A percentile compares a stretch with the other conserved stretches of the same genome.
Conservation (phyloP, 2,113 vertebrate species). For the Cichladusa arquata region DNA sequence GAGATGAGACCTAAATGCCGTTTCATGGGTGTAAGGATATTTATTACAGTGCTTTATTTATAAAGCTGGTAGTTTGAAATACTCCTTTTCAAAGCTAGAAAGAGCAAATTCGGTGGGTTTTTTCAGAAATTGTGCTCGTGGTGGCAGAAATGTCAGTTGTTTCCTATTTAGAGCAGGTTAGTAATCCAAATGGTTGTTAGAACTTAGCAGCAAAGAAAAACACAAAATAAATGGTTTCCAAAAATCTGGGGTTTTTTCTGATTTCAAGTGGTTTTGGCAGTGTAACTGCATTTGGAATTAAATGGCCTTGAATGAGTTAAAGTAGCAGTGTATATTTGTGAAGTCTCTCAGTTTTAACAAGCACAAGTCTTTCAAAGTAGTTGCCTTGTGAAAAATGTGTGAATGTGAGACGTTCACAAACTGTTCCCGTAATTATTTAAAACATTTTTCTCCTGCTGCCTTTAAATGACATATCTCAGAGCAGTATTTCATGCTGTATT, state of each 20-base stretch:
- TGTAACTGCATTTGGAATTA: not conserved
- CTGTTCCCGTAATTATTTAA: not conserved
- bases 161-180: not conserved
- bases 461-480: not conserved
- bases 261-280: not conserved
- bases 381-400: not conserved
- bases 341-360: not conserved
- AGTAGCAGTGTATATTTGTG: not conserved
- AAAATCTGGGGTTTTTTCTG: not conserved
- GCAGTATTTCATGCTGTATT: not conserved
- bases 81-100: not conserved
- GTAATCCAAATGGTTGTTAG: not conserved
- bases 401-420: not conserved
- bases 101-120: not conserved
- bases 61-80: not conserved
- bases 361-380: not conserved
- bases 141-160: not conserved
- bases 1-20: not conserved
- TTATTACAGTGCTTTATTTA: not conserved
- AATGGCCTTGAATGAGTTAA: not conserved
- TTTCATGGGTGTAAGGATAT: not conserved
- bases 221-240: not conserved
- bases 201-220: not conserved
- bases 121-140: not conserved
- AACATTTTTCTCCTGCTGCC: not conserved